phyloP scores from a whole-genome alignment of 2,113 vertebrate genomes.

The Nymphicus hollandicus region DNA sequence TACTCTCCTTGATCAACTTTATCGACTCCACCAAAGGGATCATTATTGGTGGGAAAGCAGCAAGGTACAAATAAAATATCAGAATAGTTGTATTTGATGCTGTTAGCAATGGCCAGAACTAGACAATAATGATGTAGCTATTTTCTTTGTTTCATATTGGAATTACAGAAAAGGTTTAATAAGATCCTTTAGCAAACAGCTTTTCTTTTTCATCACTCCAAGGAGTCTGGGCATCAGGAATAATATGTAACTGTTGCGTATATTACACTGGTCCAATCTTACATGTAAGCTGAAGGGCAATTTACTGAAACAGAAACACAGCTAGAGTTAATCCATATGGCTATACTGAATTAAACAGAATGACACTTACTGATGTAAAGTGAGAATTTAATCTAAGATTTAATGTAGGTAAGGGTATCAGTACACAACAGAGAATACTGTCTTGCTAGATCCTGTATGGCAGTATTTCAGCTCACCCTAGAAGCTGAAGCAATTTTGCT shows the following conservation, averaged over 20 bases:
- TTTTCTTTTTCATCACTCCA: background rate
- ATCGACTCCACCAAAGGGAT: background rate
- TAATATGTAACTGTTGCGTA: background rate
- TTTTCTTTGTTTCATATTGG: background rate
- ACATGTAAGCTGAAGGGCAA: background rate
- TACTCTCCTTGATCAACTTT: background rate
- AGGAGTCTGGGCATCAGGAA: background rate
- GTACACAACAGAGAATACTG: background rate
- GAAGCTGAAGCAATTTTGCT: background rate
- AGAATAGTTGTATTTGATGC: background rate
- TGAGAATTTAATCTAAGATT: background rate
- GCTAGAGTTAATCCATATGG: background rate
- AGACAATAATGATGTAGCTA: background rate
- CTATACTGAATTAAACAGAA: background rate
- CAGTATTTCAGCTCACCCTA: background rate
- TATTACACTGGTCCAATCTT: background rate
- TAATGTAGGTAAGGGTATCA: background rate
- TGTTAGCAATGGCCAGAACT: background rate
- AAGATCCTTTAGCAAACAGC: background rate
- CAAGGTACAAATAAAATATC: background rate
- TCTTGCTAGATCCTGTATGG: background rate
- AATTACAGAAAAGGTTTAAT: background rate
- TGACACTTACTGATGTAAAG: background rate
- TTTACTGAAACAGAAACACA: background rate
- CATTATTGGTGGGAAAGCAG: background rate